These are phyloP conservation scores for Pyrochroa serraticornis DNA, from an alignment of 2,888 invertebrate genomes.

Conservation along the genomic window DNA sequence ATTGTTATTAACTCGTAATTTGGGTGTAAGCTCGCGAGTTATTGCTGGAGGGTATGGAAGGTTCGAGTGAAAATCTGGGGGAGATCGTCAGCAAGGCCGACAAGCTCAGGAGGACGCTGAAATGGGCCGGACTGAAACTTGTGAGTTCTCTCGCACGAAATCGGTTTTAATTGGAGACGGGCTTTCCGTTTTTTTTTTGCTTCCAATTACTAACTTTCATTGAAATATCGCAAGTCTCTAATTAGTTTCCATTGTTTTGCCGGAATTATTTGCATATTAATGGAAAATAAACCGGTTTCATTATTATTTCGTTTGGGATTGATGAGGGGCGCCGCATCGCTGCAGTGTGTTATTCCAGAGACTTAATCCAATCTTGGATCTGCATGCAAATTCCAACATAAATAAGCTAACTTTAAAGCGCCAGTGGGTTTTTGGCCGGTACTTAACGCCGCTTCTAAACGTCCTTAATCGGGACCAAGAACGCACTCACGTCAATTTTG, in stretches of 20 bases:
- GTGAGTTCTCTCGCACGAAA: slow-evolving; percentile 52
- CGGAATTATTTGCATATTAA: slow-evolving; percentile 27
- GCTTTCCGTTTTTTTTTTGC: neutral
- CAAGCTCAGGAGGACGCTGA: slow-evolving; percentile 62
- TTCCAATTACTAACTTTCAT: neutral
- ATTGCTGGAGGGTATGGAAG: slow-evolving; percentile 29
- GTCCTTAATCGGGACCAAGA: too few relatives aligned
- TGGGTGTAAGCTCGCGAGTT: too few relatives aligned
- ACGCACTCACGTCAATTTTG: too few relatives aligned
- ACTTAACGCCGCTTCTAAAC: too few relatives aligned
- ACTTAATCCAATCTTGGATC: too few relatives aligned
- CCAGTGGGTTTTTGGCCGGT: too few relatives aligned
- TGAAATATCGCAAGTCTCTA: slow-evolving; percentile 14
- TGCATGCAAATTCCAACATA: too few relatives aligned
- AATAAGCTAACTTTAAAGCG: too few relatives aligned
- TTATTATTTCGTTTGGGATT: neutral
- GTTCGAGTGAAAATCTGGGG: slow-evolving; percentile 25
- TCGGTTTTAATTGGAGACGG: slow-evolving; percentile 1
- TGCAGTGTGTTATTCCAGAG: too few relatives aligned
- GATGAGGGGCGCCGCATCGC: too few relatives aligned
- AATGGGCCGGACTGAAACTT: slow-evolving; percentile 65
- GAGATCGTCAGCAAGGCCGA: slow-evolving; percentile 59
- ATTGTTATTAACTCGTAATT: too few relatives aligned
- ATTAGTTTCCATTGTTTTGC: slow-evolving; percentile 26
- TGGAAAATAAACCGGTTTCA: slow-evolving; percentile 23